These are phyloP conservation scores for Polymixis lichenea DNA, from an alignment of 2,888 invertebrate species.

Conservation along the genomic window DNA sequence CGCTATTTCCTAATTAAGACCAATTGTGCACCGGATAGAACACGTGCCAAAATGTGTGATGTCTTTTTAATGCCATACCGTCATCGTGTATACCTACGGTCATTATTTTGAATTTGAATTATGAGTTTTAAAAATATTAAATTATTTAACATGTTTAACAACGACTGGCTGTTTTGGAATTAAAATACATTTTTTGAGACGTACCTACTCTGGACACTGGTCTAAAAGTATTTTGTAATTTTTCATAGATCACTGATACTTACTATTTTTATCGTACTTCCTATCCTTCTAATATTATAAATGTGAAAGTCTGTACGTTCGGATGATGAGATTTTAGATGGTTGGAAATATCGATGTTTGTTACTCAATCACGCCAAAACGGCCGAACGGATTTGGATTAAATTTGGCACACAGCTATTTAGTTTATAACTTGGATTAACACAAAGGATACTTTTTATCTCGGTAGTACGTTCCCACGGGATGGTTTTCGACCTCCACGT, in stretches of 20 bases:
- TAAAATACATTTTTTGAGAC: neutral
- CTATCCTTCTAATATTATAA: too few relatives aligned
- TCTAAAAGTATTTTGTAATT: neutral
- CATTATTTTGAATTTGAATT: constrained; percentile 53
- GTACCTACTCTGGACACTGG: neutral
- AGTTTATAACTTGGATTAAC: too few relatives aligned
- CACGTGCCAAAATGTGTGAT: constrained; percentile 89
- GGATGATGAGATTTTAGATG: too few relatives aligned
- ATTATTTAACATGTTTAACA: neutral
- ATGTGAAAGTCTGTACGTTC: too few relatives aligned
- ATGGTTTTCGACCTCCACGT: too few relatives aligned
- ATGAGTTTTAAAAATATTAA: constrained; percentile 2
- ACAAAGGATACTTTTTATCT: too few relatives aligned
- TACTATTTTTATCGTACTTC: neutral
- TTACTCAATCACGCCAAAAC: too few relatives aligned
- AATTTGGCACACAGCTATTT: too few relatives aligned
- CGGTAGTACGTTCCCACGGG: too few relatives aligned
- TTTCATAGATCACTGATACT: neutral
- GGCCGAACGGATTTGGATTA: too few relatives aligned
- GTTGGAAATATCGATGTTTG: too few relatives aligned
- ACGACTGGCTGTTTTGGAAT: too few relatives aligned
- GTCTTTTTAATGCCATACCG: constrained; percentile 81
- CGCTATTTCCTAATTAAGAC: constrained; percentile 89
- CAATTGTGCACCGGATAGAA: constrained; percentile 89
- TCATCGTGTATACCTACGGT: constrained; percentile 74